Percentiles rank a stretch among this genome's conserved stretches.
Conservation (phyloP, 2,888 invertebrate genomes). For the Crioceris asparagi region DNA sequence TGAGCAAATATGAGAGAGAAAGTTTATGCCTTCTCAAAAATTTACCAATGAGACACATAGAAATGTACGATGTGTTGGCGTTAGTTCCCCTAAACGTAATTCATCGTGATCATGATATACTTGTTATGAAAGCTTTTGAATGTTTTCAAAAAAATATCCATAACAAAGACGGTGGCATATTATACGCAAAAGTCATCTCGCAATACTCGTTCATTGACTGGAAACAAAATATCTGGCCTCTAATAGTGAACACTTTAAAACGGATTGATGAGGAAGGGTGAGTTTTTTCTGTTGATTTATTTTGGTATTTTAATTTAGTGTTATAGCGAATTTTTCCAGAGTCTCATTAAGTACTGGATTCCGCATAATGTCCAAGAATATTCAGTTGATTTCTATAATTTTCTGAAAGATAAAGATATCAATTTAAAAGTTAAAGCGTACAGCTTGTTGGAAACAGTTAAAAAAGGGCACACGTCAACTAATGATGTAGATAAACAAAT, state of each 20-base stretch:
- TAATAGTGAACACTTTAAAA: constrained; percentile 14
- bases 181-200: constrained; percentile 22
- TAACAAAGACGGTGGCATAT: constrained; percentile 23
- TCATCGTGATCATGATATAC: constrained; percentile 6
- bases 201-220: constrained; percentile 19
- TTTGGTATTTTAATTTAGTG: constrained; percentile 1
- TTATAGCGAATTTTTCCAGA: constrained; percentile 27
- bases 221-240: constrained; percentile 19
- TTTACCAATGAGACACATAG: constrained; percentile 20
- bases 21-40: constrained; percentile 14
- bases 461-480: constrained; percentile 12
- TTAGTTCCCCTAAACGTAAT: constrained; percentile 10
- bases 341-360: constrained; percentile 26
- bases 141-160: constrained; percentile 24
- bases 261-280: constrained; percentile 22
- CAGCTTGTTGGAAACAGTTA: constrained; percentile 19
- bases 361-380: constrained; percentile 19
- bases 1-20: constrained; percentile 9
- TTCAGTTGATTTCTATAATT: constrained; percentile 19
- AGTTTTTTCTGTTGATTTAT: constrained; percentile 7
- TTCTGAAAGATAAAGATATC: constrained; percentile 13
- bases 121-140: constrained; percentile 17
- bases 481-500: constrained; percentile 9
- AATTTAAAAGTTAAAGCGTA: constrained; percentile 18
- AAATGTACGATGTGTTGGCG: constrained; percentile 17